These are phyloP conservation scores for Agonopterix arenella DNA, from an alignment of 2,888 invertebrate species.

Conservation along the genomic window DNA sequence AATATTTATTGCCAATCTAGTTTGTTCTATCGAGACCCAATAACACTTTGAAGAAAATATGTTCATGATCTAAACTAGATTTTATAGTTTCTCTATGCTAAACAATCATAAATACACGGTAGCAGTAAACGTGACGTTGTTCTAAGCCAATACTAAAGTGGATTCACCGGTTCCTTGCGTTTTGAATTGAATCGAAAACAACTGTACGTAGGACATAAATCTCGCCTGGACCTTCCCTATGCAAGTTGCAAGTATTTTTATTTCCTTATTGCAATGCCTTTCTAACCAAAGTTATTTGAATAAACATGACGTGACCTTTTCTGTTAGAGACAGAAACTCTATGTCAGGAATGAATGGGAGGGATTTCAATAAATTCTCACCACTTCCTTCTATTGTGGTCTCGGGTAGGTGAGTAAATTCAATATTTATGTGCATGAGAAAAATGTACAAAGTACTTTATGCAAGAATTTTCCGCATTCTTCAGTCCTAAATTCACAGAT, in stretches of 20 bases:
- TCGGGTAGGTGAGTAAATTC: constrained; percentile 35
- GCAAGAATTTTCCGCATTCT: not conserved
- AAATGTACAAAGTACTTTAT: not conserved
- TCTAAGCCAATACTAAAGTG: constrained; percentile 4
- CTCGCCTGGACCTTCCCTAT: constrained; percentile 24
- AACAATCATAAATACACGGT: constrained; percentile 12
- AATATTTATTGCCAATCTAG: too few species aligned
- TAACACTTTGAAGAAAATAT: not conserved
- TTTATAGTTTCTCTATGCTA: constrained; percentile 18
- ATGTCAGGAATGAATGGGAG: constrained; percentile 25
- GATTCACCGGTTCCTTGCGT: constrained; percentile 23
- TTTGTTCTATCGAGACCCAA: too few species aligned
- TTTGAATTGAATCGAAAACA: constrained; percentile 32
- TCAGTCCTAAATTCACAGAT: too few species aligned
- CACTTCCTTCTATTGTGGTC: constrained; percentile 43
- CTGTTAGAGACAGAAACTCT: constrained; percentile 9
- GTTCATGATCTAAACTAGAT: constrained; percentile 3
- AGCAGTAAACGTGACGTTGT: constrained; percentile 13
- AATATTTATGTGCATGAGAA: constrained; percentile 21
- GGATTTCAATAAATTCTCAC: constrained; percentile 44
- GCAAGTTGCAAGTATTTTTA: constrained; percentile 8
- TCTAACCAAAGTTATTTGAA: constrained; percentile 6
- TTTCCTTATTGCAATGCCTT: constrained; percentile 9
- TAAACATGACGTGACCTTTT: constrained; percentile 14
- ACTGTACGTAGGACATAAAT: constrained; percentile 26